Percentiles rank a stretch among this genome's conserved stretches.
Conservation (phyloP, 2,888 invertebrate genomes). For the Agrotis segetum region DNA sequence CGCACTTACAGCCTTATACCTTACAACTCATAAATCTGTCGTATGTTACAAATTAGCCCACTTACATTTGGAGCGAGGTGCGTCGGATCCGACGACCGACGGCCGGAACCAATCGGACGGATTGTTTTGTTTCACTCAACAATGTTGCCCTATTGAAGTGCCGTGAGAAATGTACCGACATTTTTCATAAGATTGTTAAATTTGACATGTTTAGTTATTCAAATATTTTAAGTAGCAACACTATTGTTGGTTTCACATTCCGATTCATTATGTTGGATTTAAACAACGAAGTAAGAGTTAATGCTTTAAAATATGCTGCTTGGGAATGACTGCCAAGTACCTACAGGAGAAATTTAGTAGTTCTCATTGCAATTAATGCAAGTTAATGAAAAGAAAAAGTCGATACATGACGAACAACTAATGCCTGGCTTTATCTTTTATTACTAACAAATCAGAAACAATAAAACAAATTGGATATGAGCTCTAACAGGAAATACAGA, state of each 20-base stretch:
- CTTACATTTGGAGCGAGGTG: slow-evolving; percentile 69
- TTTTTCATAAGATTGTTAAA: slow-evolving; percentile 68
- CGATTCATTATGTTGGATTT: slow-evolving; percentile 45
- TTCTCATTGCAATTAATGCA: neutral
- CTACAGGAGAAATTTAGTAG: slow-evolving; percentile 20
- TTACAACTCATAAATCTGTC: slow-evolving; percentile 82
- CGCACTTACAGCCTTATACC: slow-evolving; percentile 20
- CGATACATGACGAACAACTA: neutral
- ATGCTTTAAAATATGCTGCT: slow-evolving; percentile 54
- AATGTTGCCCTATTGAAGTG: slow-evolving; percentile 76
- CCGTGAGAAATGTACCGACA: slow-evolving; percentile 77
- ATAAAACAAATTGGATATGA: slow-evolving; percentile 27
- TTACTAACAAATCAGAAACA: neutral
- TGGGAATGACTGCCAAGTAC: slow-evolving; percentile 24
- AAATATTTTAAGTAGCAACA: slow-evolving; percentile 51
- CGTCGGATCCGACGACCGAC: slow-evolving; percentile 59
- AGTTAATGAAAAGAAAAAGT: neutral
- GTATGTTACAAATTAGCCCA: slow-evolving; percentile 78
- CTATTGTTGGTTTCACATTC: slow-evolving; percentile 58
- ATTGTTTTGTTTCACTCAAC: slow-evolving; percentile 77
- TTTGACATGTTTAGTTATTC: slow-evolving; percentile 58
- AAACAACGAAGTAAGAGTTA: slow-evolving; percentile 46
- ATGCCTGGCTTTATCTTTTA: neutral
- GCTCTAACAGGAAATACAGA: slow-evolving; percentile 75
- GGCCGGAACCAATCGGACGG: slow-evolving; percentile 77